Base-by-base conservation (phyloP, 1,140 invertebrate species). In the Mycetomoellerius zeteki region DNA sequence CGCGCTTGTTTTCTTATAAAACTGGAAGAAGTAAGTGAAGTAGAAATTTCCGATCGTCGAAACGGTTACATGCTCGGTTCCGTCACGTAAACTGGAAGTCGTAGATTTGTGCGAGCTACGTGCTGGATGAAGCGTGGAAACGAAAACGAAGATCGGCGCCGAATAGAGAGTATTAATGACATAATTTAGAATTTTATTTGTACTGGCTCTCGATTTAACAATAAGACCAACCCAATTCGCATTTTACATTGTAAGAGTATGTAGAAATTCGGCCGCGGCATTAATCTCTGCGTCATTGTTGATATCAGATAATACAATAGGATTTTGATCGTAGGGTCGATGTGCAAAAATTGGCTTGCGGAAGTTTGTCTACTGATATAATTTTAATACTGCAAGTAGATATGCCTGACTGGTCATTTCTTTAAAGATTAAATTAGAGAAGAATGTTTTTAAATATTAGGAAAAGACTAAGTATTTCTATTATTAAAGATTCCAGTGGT, bases 11-110 rank as follows among this genome's bases (percentile, higher is more conserved):
- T 72, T 86, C 47, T 73, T 86, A 86, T 27, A 86, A 86, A 84
- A 86, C 58, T 86, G 85, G 85, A 86, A 86, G 85, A 84, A 84
- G 85, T 86, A 84, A 30, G 67, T 73, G 67, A 84, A 86, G 56
- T 86, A 73, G 24, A 86, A 67, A 86, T 80, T 24, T 86, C 37
- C 27, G 75, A 33, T 56, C 47, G 47, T 86, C 47, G 47, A 86
- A 84, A 84, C 64, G 65, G 47, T 80, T 86, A 52, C 43, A 77
- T 77, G 72, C 27, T 64, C 60, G 60, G 64, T 37, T 33, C 67
- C 37, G 50, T 47, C 47, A 50, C 52, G 64, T 81, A 69, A 60
- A 60, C 47, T 86, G 64, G 85, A 82, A 86, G 77, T 60, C 24
- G 64, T 58, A 69, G 52, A 86, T 81, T 75, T 86, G 64, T 86